Base-by-base conservation (phyloP, 1,140 invertebrate genomes). In the Lepidurus apus region DNA sequence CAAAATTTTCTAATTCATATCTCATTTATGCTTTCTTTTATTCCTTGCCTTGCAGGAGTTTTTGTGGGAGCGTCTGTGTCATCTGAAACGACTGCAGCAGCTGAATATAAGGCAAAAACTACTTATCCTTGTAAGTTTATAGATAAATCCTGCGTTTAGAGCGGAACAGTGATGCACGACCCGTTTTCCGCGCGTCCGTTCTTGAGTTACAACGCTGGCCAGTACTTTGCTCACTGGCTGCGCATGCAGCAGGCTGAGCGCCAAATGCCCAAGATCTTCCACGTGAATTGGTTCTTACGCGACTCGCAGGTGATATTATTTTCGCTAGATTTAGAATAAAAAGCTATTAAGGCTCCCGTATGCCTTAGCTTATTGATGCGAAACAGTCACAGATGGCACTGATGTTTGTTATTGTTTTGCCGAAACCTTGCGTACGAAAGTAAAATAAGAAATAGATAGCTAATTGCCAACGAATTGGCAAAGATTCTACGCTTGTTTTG, bases 171-270 rank as follows among this genome's bases (percentile, higher is more conserved):
- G 0, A 90, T 91, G 89, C 87, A 90, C 80, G 90, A 91, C 82
- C 89, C 89, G 74, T 88, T 89, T 83, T 89, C 89, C 6, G 89
- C 89, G 87, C 83, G 89, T 74, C 89, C 89, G 75, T 91, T 91
- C 83, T 89, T 91, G 83, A 89, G 89, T 7, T 90, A 91, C 84
- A 91, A 90, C 82, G 90, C 90, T 82, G 89, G 90, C 44, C 83
- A 90, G 75, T 90, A 90, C 81, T 81, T 91, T 17, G 82, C 87
- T 10, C 89, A 90, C 81, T 90, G 89, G 89, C 81, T 90, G n/a
- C 85, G 84, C 79, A 85, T 89, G 80, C 85, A 85, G 17, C 82
- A 84, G n/a, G 82, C 83, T 43, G 81, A 79, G 73, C 47, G 83
- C 0, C 81, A 86, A 45, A 80, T 89, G 76, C 88, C 88, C 7